These are phyloP conservation scores for Penaeus japonicus DNA, from an alignment of 1,140 invertebrate species.

Conservation along the genomic window DNA sequence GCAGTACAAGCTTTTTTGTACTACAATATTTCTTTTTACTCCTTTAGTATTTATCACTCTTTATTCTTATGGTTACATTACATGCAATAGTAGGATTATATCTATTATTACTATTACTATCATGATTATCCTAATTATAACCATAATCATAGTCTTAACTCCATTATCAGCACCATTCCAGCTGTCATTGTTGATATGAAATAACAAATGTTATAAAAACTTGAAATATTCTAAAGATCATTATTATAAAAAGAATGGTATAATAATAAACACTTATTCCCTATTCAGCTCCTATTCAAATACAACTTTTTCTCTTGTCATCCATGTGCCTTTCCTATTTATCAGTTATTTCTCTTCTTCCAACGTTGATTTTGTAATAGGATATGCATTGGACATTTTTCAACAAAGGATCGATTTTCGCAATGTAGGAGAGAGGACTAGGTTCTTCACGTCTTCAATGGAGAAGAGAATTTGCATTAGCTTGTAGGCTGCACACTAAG, in stretches of 20 bases:
- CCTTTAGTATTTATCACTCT: neutral
- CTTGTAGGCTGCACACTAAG: no score
- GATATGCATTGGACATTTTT: no score
- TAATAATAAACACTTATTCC: conserved; percentile 96
- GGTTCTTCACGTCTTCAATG: no score
- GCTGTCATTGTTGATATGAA: conserved; percentile 81
- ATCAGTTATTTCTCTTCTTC: no score
- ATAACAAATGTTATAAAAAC: no score
- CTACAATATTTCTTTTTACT: neutral
- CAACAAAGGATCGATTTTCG: no score
- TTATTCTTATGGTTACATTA: no score
- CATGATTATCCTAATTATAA: conserved; percentile 23
- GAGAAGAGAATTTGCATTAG: no score
- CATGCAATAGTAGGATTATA: neutral
- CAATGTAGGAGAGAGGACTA: no score
- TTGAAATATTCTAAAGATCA: conserved; percentile 97
- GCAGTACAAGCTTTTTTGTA: no score
- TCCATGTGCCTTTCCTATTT: conserved; percentile 69
- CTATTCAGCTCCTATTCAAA: conserved; percentile 95
- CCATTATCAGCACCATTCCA: conserved; percentile 96
- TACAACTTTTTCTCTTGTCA: conserved; percentile 91
- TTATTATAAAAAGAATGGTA: conserved; percentile 99
- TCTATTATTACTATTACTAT: neutral
- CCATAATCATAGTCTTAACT: conserved; percentile 88
- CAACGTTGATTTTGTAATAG: no score